Conservation (phyloP, 1,140 invertebrate genomes). For the Apis dorsata region DNA sequence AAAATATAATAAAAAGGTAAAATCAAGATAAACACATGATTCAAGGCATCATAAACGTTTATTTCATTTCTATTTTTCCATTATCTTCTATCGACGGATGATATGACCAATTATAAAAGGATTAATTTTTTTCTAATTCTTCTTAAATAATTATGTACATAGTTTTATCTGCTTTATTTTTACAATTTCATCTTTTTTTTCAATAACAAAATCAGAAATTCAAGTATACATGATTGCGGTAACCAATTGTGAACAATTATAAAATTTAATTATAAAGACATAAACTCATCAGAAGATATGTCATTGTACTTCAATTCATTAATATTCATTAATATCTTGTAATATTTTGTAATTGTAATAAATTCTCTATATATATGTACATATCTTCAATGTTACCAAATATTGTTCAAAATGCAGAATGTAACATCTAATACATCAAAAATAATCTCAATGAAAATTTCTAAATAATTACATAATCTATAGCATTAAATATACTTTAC, state of each 20-base stretch:
- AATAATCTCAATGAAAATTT: slow-evolving; percentile 25
- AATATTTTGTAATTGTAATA: not conserved
- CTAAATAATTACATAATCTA: slow-evolving; percentile 25
- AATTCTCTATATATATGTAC: slow-evolving; percentile 18
- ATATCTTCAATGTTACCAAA: slow-evolving; percentile 13
- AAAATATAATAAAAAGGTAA: slow-evolving; percentile 1
- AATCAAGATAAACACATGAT: slow-evolving; percentile 27
- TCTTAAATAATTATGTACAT: slow-evolving; percentile 57
- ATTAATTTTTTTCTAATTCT: slow-evolving; percentile 11
- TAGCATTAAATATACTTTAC: slow-evolving; percentile 4
- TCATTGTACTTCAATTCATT: not conserved
- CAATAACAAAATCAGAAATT: not conserved
- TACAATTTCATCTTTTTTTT: slow-evolving; percentile 1
- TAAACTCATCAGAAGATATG: not conserved
- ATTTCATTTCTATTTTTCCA: slow-evolving; percentile 45
- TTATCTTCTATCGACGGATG: slow-evolving; percentile 39
- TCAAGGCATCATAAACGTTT: slow-evolving; percentile 53
- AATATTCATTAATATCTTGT: not conserved
- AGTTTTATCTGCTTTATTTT: not conserved
- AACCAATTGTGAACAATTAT: not conserved
- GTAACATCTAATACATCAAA: slow-evolving; percentile 28
- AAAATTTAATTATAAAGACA: slow-evolving; percentile 7
- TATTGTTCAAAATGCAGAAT: slow-evolving; percentile 17
- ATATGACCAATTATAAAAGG: slow-evolving; percentile 49
- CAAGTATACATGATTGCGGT: not conserved